Evolutionary conservation across 2,888 invertebrate species (phyloP), one percentile per base, ranked within the genome.

Genomic region (Scaptomyza parva): DNA sequence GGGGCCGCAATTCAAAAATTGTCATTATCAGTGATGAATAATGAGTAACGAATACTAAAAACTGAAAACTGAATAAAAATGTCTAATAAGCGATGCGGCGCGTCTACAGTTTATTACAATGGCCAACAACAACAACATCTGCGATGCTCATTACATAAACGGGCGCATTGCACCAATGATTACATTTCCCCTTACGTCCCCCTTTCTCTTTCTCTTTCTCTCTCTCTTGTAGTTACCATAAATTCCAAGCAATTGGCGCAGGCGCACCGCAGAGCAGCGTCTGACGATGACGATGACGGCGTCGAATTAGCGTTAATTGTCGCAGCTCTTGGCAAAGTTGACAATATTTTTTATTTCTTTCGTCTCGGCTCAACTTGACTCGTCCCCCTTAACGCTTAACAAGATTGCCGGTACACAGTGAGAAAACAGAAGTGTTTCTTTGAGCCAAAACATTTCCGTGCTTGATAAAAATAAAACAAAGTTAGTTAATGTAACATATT

Each of bases 281-380:
- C 58, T 18, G 41, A 50, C 40, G 40, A 71, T 26, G 39, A 68
- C 54, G 55, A 55, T 59, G 63, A 61, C 72, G 63, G 45, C 62
- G 57, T 64, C 59, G 76, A 78, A 85, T 81, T 81, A 78, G 55
- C 64, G 70, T 67, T 85, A 84, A 85, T 85, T 85, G 81, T 81
- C 59, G 62, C 79, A 61, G 61, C 70, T 62, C 76, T 63, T 52
- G 30, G 44, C 52, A 53, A 50, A 69, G 76, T 73, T 67, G 81
- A 80, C 80, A 83, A 48, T 64, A 70, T 75, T 65, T 51, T 64
- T 50, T 50, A 30, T 43, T 30, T 50, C 30, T 39, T 41, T 41
- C 45, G 47, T n/a, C 47, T n/a, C n/a, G 30, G 7, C 28, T 11
- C 9, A 20, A 12, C 28, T 6, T 9, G 60, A 11, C 28, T 51